Evolutionary conservation across 2,113 vertebrate genomes (phyloP), one percentile per base, ranked within the genome.

Genomic region (Corythornis cristatus): DNA sequence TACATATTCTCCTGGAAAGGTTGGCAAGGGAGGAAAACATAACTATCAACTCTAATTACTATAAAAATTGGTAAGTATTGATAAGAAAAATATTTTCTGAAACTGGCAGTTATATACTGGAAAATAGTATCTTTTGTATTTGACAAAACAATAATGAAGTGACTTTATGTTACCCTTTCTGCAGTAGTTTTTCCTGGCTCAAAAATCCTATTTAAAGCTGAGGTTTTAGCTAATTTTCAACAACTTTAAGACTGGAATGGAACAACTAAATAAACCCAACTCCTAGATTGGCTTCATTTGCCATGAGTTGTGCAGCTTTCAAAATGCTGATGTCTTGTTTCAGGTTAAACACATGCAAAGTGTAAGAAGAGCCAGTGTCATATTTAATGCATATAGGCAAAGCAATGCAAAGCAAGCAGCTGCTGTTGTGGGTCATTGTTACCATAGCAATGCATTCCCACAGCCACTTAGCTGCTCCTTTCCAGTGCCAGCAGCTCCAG

Each of bases 391-490:
- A 85, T 60, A 83, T 58, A 60, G 62, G 80, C 60, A 91, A 12
- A 86, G 77, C 68, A 83, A 46, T 56, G 65, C 86, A 89, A 79
- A 94, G 64, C 50, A 79, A 82, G 74, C 83, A 92, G 93, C 86
- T 96, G 90, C 86, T 95, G 68, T 89, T 92, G 74, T 93, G 93
- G 71, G 54, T 95, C 74, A 65, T 3, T 67, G 96, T 97, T 96
- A 90, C 96, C 95, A 97, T 96, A 95, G 96, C 89, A 96, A 97
- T 96, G 57, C 78, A 83, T 88, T 93, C 48, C 83, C 85, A 85
- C 29, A 95, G 89, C 76, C 74, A 91, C 84, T 90, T 85, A 66
- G 46, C 88, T 77, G 89, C 76, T 91, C 56, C 84, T 92, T 96
- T 95, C 70, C 83, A 88, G 93, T 79, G 90, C 81, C 21, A 89